Evolutionary conservation across 2,888 invertebrate species (phyloP).

Genomic region (Oxystoma pomonae): DNA sequence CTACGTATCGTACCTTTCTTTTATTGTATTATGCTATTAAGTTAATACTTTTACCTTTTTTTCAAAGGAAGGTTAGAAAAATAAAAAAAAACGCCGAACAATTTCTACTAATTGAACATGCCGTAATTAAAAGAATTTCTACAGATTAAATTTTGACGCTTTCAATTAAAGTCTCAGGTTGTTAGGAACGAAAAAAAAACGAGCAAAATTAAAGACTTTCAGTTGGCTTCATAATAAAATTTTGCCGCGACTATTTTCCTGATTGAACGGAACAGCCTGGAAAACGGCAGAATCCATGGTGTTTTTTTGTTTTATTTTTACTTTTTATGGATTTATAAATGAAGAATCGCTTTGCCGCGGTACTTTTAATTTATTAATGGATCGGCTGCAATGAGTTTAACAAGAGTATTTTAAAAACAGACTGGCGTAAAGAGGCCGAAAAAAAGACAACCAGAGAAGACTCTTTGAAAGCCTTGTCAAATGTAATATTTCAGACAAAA

Average conservation of each 20-base stretch:
- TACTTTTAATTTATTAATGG: background rate
- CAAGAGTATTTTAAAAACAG: no score
- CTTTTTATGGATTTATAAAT: background rate
- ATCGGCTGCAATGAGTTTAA: background rate
- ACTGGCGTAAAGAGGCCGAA: no score
- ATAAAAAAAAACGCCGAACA: no score
- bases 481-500: no score
- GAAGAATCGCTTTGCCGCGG: background rate
- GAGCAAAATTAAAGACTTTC: background rate
- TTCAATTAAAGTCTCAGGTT: background rate
- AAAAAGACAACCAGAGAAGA: no score
- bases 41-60: no score
- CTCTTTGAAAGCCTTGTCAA: no score
- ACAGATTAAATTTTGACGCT: background rate
- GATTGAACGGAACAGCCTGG: background rate
- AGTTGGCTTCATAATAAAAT: background rate
- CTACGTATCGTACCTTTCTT: no score
- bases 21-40: no score
- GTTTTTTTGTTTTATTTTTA: background rate
- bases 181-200: background rate
- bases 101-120: no score
- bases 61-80: no score
- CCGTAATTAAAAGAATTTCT: background rate
- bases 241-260: background rate
- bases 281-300: background rate